Conservation (phyloP, 2,888 invertebrate species). For the Spodoptera picta region DNA sequence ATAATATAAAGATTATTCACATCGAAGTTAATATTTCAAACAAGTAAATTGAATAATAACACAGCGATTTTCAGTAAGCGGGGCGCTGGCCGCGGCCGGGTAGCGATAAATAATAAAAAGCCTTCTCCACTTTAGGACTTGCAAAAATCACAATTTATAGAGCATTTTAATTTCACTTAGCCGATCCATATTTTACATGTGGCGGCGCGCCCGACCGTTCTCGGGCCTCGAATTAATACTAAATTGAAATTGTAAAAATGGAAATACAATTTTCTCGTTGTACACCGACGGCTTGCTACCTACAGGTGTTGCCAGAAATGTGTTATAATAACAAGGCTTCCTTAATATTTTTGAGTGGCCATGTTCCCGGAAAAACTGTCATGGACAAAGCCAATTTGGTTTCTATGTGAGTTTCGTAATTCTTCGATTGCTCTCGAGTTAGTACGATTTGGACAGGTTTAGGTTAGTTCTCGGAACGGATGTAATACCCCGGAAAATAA, state of each 20-base stretch:
- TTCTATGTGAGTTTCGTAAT: conserved; percentile 55
- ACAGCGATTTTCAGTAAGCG: conserved; percentile 85
- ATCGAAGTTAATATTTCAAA: conserved; percentile 81
- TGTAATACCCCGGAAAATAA: conserved; percentile 4
- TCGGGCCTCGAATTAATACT: conserved; percentile 87
- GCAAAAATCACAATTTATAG: conserved; percentile 89
- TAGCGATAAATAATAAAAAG: conserved; percentile 88
- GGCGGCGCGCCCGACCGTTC: conserved; percentile 84
- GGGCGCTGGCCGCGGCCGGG: conserved; percentile 79
- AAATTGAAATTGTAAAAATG: conserved; percentile 89
- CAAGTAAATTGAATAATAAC: conserved; percentile 86
- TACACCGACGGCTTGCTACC: conserved; percentile 73
- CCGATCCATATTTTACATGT: conserved; percentile 89
- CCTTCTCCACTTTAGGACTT: conserved; percentile 89
- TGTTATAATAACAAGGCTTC: conserved; percentile 80
- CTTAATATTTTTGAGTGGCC: conserved; percentile 73
- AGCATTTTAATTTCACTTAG: conserved; percentile 89
- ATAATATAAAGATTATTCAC: conserved; percentile 68
- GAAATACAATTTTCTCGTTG: conserved; percentile 88
- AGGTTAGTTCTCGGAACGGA: conserved; percentile 15
- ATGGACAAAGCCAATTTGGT: conserved; percentile 41
- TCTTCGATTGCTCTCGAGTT: conserved; percentile 44
- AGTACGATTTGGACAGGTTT: conserved; percentile 22
- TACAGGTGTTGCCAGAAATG: conserved; percentile 81
- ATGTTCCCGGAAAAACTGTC: conserved; percentile 54